phyloP scores from a whole-genome alignment of 2,888 invertebrate species.

The Pammene aurita region DNA sequence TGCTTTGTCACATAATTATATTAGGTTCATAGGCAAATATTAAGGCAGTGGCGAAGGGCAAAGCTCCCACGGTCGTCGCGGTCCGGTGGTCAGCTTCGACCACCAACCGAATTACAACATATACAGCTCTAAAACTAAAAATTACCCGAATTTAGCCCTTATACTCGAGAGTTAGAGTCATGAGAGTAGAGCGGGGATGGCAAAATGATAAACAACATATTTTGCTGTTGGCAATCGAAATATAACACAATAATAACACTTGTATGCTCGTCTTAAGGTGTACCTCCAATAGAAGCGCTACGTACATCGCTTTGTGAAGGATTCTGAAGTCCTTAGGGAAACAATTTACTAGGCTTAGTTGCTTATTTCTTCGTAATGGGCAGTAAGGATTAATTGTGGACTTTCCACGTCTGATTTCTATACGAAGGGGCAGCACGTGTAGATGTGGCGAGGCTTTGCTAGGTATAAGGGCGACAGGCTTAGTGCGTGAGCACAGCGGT shows the following conservation, averaged over 20 bases:
- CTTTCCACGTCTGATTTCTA: constrained; percentile 36
- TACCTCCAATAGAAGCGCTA: neutral
- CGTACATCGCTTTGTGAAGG: constrained; percentile 1
- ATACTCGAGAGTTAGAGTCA: neutral
- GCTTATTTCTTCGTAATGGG: constrained; percentile 30
- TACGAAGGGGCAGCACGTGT: constrained; percentile 9
- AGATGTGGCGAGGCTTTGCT: constrained; percentile 3
- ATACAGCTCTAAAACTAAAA: constrained; percentile 1
- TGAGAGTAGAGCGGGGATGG: neutral
- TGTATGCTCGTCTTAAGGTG: constrained; percentile 11
- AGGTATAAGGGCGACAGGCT: constrained; percentile 1
- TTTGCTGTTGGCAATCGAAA: constrained; percentile 26
- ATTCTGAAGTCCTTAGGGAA: constrained; percentile 34
- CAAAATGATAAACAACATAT: constrained; percentile 16
- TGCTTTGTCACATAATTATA: constrained; percentile 35
- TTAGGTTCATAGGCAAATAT: constrained; percentile 40
- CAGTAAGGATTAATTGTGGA: constrained; percentile 36
- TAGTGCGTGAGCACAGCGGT: neutral
- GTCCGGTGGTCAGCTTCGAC: constrained; percentile 21
- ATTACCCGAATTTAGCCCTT: constrained; percentile 1
- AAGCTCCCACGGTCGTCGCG: constrained; percentile 36
- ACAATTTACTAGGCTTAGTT: constrained; percentile 37
- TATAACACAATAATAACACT: constrained; percentile 16
- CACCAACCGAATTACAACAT: constrained; percentile 5
- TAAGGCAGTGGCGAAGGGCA: constrained; percentile 38